phyloP scores from a whole-genome alignment of 2,888 invertebrate species.

The Dasysyrphus tricinctus region DNA sequence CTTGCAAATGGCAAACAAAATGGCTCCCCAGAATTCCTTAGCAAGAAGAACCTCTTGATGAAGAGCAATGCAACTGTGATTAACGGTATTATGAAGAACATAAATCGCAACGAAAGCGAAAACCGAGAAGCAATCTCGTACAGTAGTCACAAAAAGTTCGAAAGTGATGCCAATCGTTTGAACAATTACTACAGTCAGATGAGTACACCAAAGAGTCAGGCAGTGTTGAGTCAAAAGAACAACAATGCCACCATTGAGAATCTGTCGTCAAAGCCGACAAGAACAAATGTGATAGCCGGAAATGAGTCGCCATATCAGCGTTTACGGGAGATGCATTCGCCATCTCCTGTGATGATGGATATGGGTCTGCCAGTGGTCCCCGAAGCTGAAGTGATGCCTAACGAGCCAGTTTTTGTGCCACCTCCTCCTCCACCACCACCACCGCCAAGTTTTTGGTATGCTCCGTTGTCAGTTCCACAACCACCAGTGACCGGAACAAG shows the following conservation, averaged over 20 bases:
- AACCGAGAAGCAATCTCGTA: slow-evolving; percentile 67
- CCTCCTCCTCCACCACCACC: slow-evolving; percentile 81
- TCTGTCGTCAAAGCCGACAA: slow-evolving; percentile 40
- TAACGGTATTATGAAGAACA: slow-evolving; percentile 82
- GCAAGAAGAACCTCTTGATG: slow-evolving; percentile 81
- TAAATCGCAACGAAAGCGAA: slow-evolving; percentile 77
- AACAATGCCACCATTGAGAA: slow-evolving; percentile 64
- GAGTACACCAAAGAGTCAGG: slow-evolving; percentile 81
- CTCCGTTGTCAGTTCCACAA: slow-evolving; percentile 74
- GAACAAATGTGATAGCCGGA: slow-evolving; percentile 64
- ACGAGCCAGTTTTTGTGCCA: slow-evolving; percentile 65
- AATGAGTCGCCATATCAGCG: slow-evolving; percentile 65
- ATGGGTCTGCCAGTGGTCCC: slow-evolving; percentile 56
- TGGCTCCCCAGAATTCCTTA: slow-evolving; percentile 80
- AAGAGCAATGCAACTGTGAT: slow-evolving; percentile 82
- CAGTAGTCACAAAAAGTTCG: slow-evolving; percentile 81
- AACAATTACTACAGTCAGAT: slow-evolving; percentile 82
- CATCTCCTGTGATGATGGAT: slow-evolving; percentile 47
- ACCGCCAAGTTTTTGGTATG: slow-evolving; percentile 79
- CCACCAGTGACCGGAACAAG: slow-evolving; percentile 75
- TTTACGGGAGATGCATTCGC: slow-evolving; percentile 56
- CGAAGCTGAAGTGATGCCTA: slow-evolving; percentile 50
- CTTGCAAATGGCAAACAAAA: slow-evolving; percentile 76
- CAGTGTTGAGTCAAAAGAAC: slow-evolving; percentile 65
- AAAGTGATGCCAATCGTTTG: slow-evolving; percentile 82